Conservation (phyloP, 2,888 invertebrate genomes). For the Eurytoma californica region DNA sequence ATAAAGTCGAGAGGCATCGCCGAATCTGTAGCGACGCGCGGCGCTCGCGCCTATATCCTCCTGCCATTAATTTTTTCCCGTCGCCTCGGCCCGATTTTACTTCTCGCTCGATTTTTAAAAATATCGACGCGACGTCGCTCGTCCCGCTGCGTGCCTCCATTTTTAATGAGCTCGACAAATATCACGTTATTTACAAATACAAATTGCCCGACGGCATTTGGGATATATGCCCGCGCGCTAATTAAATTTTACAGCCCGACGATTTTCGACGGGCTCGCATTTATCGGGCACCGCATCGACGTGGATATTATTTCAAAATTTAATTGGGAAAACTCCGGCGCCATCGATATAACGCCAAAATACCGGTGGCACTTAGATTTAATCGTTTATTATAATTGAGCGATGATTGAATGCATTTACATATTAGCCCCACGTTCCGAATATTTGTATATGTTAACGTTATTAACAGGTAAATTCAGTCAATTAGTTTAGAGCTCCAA, state of each 20-base stretch:
- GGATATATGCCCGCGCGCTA: conserved; percentile 12
- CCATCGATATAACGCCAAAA: not conserved
- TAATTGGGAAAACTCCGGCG: not conserved
- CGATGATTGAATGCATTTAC: not conserved
- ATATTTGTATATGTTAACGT: no score
- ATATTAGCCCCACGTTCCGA: no score
- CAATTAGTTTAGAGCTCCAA: no score
- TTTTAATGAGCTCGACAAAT: conserved; percentile 46
- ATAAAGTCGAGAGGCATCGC: conserved; percentile 23
- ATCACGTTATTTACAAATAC: conserved; percentile 30
- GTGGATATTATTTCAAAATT: not conserved
- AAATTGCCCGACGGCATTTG: conserved; percentile 17
- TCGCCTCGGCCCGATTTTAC: conserved; percentile 18
- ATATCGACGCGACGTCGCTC: not conserved
- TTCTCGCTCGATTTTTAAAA: conserved; percentile 11
- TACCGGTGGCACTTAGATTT: not conserved
- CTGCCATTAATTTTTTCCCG: conserved; percentile 44
- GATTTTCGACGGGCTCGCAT: conserved; percentile 16
- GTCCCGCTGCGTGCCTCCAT: not conserved
- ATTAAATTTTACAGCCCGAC: conserved; percentile 47
- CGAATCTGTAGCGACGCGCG: not conserved
- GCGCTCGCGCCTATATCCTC: conserved; percentile 12
- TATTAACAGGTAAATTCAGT: no score
- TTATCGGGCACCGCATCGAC: not conserved
- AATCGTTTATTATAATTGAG: not conserved